Percentiles rank a stretch among this genome's conserved stretches.
Evolutionary conservation across 2,797 vertebrate genomes (phyloP).

Genomic region (Limosa lapponica): DNA sequence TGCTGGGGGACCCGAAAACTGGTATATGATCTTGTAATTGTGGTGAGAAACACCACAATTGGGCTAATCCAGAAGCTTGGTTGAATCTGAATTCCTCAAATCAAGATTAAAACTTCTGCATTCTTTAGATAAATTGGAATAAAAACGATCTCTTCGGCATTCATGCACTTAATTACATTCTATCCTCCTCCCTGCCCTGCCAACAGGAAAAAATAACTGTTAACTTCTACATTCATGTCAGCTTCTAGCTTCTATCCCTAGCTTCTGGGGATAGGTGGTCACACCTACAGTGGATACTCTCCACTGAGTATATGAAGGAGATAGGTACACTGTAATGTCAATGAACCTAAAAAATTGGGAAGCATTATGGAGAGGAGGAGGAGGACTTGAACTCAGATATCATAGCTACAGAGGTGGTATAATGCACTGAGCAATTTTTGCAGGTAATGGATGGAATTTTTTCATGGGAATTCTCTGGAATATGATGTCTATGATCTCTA

Average conservation of each 20-base stretch:
- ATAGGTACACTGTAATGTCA: neutral
- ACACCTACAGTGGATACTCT: neutral
- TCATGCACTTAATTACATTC: constrained; percentile 10
- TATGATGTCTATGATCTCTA: neutral
- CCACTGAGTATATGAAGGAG: neutral
- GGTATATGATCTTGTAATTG: neutral
- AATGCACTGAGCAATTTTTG: neutral
- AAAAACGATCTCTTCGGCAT: neutral
- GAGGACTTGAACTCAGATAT: neutral
- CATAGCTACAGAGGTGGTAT: neutral
- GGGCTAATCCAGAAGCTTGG: neutral
- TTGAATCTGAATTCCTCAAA: neutral
- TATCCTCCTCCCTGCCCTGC: neutral
- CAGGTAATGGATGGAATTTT: neutral
- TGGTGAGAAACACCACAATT: neutral
- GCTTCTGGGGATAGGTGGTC: neutral
- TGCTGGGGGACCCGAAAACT: neutral
- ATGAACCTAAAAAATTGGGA: neutral
- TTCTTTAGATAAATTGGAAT: constrained; percentile 4
- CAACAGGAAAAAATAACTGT: neutral
- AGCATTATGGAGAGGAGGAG: neutral
- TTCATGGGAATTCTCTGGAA: neutral
- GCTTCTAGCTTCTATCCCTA: neutral
- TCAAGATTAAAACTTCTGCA: neutral
- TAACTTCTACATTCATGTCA: neutral